Evolutionary conservation across 2,888 invertebrate species (phyloP), one percentile per base, ranked within the genome.

Genomic region (Azorinus chamasolen): DNA sequence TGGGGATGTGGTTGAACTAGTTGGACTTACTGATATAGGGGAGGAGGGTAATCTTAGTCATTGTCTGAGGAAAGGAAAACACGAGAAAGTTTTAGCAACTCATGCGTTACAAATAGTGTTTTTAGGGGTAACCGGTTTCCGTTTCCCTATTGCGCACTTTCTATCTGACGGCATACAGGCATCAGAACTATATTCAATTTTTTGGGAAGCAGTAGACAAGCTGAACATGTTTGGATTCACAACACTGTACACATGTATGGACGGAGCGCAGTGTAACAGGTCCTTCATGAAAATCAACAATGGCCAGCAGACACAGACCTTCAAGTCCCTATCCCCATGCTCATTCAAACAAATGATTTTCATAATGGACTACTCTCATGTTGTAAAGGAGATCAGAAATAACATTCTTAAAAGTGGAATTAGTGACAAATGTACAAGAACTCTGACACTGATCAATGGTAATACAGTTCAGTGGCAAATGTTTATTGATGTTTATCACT

Each of bases 81-180:
- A 64, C 41, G 69, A 75, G 24, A 63, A 59, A 43, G 14, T 20
- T 4, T 2, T 69, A 24, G 75, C 59, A 18, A 69, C 63, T 41
- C 69, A 75, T 69, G 79, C 57, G 10, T 45, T 74, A 1, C 79
- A 79, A 53, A 48, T 78, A n/a, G 46, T 80, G 10, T 79, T 78
- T 48, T 64, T 78, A 24, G 80, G 78, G 27, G 54, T 81, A 1
- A 73, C 59, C 16, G 80, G 83, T 10, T 83, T 45, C 64, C 65
- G 22, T 79, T 79, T 39, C 57, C 77, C 71, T 18, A 43, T 71
- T 24, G 70, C 79, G 1, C 79, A 79, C 48, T 74, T 79, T 46
- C 20, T 79, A 10, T 46, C 64, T 16, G 61, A 72, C 14, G 4
- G 54, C 0, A 41, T 72, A 14, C 61, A 59, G 45, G 79, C 68